Evolutionary conservation across 2,113 vertebrate species (phyloP).

Genomic region (Malaclemys terrapin): DNA sequence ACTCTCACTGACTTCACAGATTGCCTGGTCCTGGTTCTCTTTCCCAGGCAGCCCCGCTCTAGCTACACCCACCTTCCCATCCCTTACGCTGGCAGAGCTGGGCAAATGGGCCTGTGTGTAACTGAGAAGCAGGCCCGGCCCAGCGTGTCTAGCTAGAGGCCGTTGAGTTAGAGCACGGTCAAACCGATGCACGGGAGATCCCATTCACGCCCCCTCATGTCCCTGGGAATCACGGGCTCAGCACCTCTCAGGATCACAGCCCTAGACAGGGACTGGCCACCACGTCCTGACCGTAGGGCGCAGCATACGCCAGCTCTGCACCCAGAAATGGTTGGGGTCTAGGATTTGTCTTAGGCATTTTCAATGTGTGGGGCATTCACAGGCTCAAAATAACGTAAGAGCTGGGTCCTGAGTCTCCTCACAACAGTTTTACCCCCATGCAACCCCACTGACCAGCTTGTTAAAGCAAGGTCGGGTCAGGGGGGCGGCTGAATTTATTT

Average conservation of each 20-base stretch:
- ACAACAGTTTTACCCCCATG: not conserved
- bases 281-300: not conserved
- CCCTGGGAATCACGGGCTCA: not conserved
- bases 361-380: not conserved
- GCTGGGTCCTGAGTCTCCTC: not conserved
- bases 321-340: not conserved
- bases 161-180: not conserved
- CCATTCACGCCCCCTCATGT: not conserved
- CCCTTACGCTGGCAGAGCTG: not conserved
- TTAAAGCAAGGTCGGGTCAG: not conserved
- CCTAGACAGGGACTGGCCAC: not conserved
- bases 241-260: not conserved
- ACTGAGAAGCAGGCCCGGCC: not conserved
- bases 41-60: not conserved
- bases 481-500: not conserved
- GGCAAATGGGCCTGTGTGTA: not conserved
- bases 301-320: not conserved
- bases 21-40: not conserved
- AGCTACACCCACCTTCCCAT: not conserved
- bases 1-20: not conserved
- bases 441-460: not conserved
- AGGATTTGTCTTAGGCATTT: not conserved
- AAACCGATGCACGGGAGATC: not conserved
- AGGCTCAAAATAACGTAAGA: not conserved
- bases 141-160: not conserved